Evolutionary conservation across 2,113 vertebrate genomes (phyloP).

Genomic region (Mastomys natalensis): DNA sequence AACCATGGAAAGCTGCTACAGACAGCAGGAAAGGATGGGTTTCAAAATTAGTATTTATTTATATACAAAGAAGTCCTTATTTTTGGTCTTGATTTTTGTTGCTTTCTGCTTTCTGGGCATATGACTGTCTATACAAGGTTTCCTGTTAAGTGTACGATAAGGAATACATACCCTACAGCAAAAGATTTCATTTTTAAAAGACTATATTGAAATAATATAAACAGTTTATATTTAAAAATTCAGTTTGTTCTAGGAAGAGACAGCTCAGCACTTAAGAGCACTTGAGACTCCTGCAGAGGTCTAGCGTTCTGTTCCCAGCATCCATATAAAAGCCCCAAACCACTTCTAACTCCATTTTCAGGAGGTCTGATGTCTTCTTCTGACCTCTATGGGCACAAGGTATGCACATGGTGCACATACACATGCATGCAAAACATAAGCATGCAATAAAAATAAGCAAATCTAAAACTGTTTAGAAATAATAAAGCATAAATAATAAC

Average conservation of each 20-base stretch:
- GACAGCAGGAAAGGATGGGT: not conserved
- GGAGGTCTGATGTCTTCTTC: not conserved
- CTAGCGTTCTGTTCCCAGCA: not conserved
- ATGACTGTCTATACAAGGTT: slow-evolving; percentile 1
- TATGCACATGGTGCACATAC: no score
- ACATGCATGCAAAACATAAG: not conserved
- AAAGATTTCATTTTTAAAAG: slow-evolving; percentile 53
- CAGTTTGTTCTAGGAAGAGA: not conserved
- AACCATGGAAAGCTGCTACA: not conserved
- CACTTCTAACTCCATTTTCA: not conserved
- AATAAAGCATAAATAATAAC: not conserved
- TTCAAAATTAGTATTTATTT: not conserved
- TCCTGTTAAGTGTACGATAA: not conserved
- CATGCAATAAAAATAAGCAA: not conserved
- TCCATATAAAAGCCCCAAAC: not conserved
- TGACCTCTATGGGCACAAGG: not conserved
- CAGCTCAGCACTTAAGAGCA: not conserved
- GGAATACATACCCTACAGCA: not conserved
- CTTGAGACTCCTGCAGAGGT: not conserved
- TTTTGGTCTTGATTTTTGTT: not conserved
- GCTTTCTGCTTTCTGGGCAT: slow-evolving; percentile 38
- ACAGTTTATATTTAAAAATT: not conserved
- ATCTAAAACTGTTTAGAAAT: not conserved
- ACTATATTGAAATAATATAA: not conserved
- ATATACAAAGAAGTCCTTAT: not conserved